Evolutionary conservation across 2,113 vertebrate species (phyloP).

Genomic region (Hylia prasina): DNA sequence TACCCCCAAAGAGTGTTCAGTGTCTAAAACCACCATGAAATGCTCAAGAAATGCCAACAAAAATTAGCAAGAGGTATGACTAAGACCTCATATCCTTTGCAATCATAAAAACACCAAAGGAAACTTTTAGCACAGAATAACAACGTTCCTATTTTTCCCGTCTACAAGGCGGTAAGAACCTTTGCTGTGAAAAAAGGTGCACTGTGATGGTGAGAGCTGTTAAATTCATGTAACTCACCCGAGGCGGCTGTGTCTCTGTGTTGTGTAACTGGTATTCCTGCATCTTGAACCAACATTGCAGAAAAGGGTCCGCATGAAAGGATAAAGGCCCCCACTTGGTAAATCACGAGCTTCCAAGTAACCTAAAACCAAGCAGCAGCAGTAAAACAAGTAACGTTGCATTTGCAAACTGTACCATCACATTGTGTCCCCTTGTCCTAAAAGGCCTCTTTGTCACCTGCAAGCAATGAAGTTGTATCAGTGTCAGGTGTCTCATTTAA

Average conservation of each 20-base stretch:
- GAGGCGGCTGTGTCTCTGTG: neutral
- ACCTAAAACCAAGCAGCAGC: conserved; percentile 52
- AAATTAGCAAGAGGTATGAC: neutral
- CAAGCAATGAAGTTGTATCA: neutral
- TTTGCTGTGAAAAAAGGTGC: neutral
- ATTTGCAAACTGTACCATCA: neutral
- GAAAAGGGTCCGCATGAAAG: conserved; percentile 67
- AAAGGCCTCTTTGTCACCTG: neutral
- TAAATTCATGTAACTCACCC: neutral
- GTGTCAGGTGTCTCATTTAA: neutral
- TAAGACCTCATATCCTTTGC: neutral
- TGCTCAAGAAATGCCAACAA: neutral
- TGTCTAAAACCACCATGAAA: neutral
- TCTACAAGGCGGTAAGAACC: neutral
- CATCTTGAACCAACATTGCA: conserved; percentile 71
- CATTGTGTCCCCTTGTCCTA: neutral
- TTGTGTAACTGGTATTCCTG: conserved; percentile 32
- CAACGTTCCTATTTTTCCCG: neutral
- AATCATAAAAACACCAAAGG: neutral
- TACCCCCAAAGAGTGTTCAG: neutral
- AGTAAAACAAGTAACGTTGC: neutral
- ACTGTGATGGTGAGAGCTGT: neutral
- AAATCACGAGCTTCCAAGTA: conserved; percentile 73
- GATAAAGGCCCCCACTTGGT: conserved; percentile 65
- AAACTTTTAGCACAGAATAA: neutral